Evolutionary conservation across 2,797 vertebrate species (phyloP), one percentile per base, ranked within the genome.

Genomic region (Gouania willdenowi): DNA sequence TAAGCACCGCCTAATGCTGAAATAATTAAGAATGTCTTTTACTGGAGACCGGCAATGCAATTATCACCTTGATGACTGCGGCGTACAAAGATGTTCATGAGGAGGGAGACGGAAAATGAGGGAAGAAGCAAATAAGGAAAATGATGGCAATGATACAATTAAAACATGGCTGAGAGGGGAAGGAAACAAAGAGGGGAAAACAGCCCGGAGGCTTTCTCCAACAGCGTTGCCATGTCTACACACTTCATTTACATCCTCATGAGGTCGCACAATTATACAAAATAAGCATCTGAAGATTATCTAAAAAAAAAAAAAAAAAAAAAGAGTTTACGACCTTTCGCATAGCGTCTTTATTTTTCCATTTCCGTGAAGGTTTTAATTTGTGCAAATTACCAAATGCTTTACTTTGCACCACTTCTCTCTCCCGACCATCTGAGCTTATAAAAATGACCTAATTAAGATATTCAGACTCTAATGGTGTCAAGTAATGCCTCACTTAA

Each of bases 11-110:
- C 77, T 84, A 80, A 84, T 84, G 74, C 61, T 66, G 65, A 79
- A 75, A 79, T 87, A 87, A 85, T 80, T 77, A 79, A 83, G 70
- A 80, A 78, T 77, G 78, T 76, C 75, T 79, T 74, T 81, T 79
- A 79, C 66, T 75, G 75, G 71, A 74, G 64, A 76, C 72, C 72
- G 65, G 68, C 58, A 73, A 81, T 65, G 81, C 81, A 87, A 85
- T 86, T 84, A 85, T 79, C 77, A 80, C 79, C 74, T 84, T 81
- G 79, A 84, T 85, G 73, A 75, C 66, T 64, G 71, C 36, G 50
- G 72, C 54, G 35, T 75, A 71, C 77, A 83, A 85, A 71, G 75
- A 60, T 68, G 69, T 74, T 85, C 57, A 56, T n/a, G 66, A 73
- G 50, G 49, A 62, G 55, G 63, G 49, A 69, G 58, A 66, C 40